Conservation (phyloP, 2,113 vertebrate species). For the Elephantulus edwardii region DNA sequence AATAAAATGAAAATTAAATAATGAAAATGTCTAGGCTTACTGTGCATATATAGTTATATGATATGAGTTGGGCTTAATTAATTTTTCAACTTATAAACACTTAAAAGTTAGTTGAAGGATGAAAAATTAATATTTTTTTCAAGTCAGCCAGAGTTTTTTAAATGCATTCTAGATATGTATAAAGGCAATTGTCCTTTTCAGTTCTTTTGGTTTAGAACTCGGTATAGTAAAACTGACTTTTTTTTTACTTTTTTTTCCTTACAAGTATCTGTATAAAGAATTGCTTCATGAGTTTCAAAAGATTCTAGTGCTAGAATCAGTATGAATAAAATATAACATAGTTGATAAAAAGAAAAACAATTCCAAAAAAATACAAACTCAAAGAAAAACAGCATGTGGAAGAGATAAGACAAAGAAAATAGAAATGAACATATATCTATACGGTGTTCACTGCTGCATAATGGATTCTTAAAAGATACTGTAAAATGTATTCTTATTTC, state of each 20-base stretch:
- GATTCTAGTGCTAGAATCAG: conserved; percentile 41
- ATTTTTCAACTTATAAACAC: not conserved
- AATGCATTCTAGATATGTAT: not conserved
- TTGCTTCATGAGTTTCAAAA: not conserved
- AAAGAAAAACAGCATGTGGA: not conserved
- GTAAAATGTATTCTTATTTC: too few relatives aligned
- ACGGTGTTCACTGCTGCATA: not conserved
- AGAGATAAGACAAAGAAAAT: not conserved
- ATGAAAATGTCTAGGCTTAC: not conserved
- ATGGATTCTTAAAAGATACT: not conserved
- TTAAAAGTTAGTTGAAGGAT: not conserved
- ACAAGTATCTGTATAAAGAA: not conserved
- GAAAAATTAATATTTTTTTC: not conserved
- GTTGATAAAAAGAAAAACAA: conserved; percentile 39
- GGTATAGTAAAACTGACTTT: not conserved
- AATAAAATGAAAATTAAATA: not conserved
- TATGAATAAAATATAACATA: conserved; percentile 33
- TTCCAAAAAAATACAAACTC: not conserved
- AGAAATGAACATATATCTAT: not conserved
- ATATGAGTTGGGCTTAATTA: not conserved
- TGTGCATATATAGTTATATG: too few relatives aligned
- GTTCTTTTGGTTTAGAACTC: not conserved
- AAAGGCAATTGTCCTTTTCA: not conserved
- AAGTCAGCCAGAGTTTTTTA: not conserved
- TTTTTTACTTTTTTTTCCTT: too few relatives aligned